Conservation (phyloP, 2,888 invertebrate genomes). For the Vesta saturnalis region DNA sequence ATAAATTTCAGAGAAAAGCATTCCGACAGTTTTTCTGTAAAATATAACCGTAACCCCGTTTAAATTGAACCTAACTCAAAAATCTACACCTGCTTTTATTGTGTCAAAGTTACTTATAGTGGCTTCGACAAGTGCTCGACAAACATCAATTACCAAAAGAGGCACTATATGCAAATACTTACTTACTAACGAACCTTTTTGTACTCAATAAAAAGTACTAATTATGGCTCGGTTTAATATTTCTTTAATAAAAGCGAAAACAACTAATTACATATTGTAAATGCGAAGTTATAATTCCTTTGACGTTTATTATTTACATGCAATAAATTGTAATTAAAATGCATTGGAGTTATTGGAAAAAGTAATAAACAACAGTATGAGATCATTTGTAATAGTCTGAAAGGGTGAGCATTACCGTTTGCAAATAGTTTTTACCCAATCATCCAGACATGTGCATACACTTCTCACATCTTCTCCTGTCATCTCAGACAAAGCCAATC, state of each 20-base stretch:
- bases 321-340: conserved; percentile 52
- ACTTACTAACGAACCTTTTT: conserved; percentile 8
- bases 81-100: conserved; percentile 46
- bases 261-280: background rate
- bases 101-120: conserved; percentile 51
- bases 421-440: conserved; percentile 50
- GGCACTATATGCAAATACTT: conserved; percentile 27
- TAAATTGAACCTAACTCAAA: conserved; percentile 24
- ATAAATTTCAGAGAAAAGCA: conserved; percentile 53
- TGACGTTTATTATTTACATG: conserved; percentile 41
- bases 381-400: conserved; percentile 50
- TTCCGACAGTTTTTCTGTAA: conserved; percentile 48
- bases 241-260: background rate
- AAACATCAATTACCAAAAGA: conserved; percentile 47
- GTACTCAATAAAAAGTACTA: background rate
- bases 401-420: conserved; percentile 47
- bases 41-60: conserved; percentile 46
- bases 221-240: background rate
- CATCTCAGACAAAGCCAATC: conserved; percentile 48
- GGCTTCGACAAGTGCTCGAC: conserved; percentile 53
- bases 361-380: conserved; percentile 50
- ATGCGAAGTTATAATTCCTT: background rate
- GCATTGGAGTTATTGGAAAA: conserved; percentile 46
- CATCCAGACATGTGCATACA: conserved; percentile 41
- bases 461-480: conserved; percentile 46